Evolutionary conservation across 1,140 invertebrate species (phyloP), one percentile per base, ranked within the genome.

Genomic region (Drosophila ogumai): DNA sequence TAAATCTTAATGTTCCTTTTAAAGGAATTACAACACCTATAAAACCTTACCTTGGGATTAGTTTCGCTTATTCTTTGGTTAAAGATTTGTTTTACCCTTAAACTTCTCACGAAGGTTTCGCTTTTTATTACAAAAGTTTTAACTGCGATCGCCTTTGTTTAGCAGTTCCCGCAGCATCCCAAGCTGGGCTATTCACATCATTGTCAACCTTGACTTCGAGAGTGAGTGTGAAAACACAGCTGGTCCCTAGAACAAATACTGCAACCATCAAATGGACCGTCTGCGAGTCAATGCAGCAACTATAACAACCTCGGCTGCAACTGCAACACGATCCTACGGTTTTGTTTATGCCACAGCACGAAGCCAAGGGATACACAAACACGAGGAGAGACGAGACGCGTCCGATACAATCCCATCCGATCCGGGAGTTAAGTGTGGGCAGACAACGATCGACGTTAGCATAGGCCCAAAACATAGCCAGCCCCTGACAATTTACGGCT

Each of bases 271-370:
- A 78, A 76, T 76, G 65, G 69, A 49, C 69, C 67, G 69, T 67
- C 77, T 28, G 5, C 25, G 17, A 40, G 36, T 46, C 34, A 50
- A 50, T 66, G 66, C 61, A 66, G 25, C 41, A 60, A 59, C 63
- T 56, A 60, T 31, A 64, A 13, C 15, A n/a, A 19, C n/a, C 47
- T 46, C 57, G 61, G 58, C 40, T 63, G 54, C 47, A 59, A 58
- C 66, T 76, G 74, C 63, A 85, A 81, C 66, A 79, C 68, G 65
- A 90, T 81, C 69, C 43, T 66, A 36, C 9, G 49, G 72, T 59
- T 75, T 84, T 90, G 78, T 90, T 90, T 90, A 90, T 90, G 85
- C 85, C 86, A 74, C 78, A 66, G 63, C 85, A 90, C 68, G 68
- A 72, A 72, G 10, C 66, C 69, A 15, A 72, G 69, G 69, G 66